Percentiles rank a stretch among this genome's conserved stretches.
phyloP scores from a whole-genome alignment of 1,140 invertebrate species.

The Achatina immaculata region DNA sequence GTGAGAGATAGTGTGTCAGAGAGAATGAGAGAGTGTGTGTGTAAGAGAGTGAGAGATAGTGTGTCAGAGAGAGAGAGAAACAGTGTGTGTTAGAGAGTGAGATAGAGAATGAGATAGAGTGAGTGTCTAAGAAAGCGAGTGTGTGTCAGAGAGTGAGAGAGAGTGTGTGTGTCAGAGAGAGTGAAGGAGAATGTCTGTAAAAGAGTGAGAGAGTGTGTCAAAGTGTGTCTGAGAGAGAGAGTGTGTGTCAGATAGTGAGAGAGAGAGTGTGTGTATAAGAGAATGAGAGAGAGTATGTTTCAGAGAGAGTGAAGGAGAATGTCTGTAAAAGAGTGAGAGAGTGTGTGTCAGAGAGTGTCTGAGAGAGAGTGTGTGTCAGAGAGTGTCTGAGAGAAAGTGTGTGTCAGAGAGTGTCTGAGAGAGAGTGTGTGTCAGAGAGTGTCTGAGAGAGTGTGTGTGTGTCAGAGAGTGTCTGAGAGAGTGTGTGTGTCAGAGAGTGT shows the following conservation, averaged over 20 bases:
- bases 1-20: background rate
- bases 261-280: background rate
- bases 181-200: background rate
- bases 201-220: background rate
- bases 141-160: background rate
- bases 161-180: background rate
- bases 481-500: background rate
- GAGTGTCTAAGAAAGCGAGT: background rate
- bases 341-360: background rate
- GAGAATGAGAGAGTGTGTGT: background rate
- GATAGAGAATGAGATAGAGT: background rate
- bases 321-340: background rate
- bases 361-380: slow-evolving; percentile 1
- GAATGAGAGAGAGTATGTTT: background rate
- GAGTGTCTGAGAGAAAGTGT: background rate
- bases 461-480: background rate
- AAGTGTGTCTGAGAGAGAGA: background rate
- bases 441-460: background rate
- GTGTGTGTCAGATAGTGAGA: background rate
- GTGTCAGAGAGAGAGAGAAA: slow-evolving; percentile 21
- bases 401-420: background rate
- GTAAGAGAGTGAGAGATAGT: background rate
- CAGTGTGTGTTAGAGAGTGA: background rate
- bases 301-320: background rate
- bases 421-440: background rate